A percentile compares a stretch with the other conserved stretches of the same genome.
Conservation (phyloP, 2,888 invertebrate genomes). For the Dione juno region DNA sequence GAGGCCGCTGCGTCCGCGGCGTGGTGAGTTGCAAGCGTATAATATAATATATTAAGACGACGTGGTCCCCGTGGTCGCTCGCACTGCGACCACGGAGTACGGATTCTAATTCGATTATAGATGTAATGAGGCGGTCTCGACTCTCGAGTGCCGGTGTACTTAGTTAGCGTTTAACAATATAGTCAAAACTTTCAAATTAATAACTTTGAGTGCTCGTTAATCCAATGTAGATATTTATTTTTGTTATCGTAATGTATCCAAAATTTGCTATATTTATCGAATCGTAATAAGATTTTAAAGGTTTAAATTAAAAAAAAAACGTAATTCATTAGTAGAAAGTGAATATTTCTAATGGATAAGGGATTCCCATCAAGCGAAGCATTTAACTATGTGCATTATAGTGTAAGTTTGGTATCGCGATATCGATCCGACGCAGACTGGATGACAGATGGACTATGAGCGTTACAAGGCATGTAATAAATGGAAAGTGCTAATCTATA, state of each 20-base stretch:
- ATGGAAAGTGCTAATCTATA: constrained; percentile 80
- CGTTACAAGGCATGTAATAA: constrained; percentile 69
- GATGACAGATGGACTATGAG: constrained; percentile 58
- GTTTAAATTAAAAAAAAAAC: constrained; percentile 39
- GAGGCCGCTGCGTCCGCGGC: too few relatives aligned
- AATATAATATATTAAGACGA: constrained; percentile 54
- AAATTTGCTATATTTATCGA: constrained; percentile 75
- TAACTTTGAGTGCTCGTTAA: constrained; percentile 77
- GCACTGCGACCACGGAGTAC: too few relatives aligned
- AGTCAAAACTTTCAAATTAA: constrained; percentile 75
- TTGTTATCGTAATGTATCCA: constrained; percentile 81
- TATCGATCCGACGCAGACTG: constrained; percentile 53
- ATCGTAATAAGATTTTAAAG: constrained; percentile 60
- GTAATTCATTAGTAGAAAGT: constrained; percentile 44
- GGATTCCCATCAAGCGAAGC: constrained; percentile 61
- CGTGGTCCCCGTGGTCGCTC: constrained; percentile 51
- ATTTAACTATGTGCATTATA: constrained; percentile 74
- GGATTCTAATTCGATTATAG: constrained; percentile 40
- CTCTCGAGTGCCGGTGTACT: constrained; percentile 72
- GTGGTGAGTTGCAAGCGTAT: constrained; percentile 53
- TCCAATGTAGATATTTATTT: constrained; percentile 83
- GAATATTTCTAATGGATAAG: constrained; percentile 35
- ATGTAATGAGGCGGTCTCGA: constrained; percentile 29
- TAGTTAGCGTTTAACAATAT: constrained; percentile 76
- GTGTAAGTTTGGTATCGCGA: constrained; percentile 53